Evolutionary conservation across 2,888 invertebrate species (phyloP).

Genomic region (Stenoptilia bipunctidactyla): DNA sequence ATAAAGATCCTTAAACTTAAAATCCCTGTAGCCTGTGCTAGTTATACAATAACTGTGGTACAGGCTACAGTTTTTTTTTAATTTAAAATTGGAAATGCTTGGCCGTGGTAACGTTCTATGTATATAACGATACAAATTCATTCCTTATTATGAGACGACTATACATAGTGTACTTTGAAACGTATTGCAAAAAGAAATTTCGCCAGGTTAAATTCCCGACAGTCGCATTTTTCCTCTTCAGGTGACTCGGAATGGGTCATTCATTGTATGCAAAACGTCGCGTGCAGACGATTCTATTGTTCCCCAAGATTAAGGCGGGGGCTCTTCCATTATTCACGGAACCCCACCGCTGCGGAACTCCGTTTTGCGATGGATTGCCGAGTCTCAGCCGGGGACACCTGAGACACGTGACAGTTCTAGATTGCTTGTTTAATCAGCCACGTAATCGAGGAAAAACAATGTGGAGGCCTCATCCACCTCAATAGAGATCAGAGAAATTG

Average conservation of each 20-base stretch:
- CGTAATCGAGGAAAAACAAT: constrained; percentile 62
- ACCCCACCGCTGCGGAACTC: constrained; percentile 33
- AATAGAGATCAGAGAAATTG: constrained; percentile 12
- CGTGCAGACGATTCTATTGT: constrained; percentile 54
- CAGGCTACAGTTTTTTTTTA: too few relatives aligned
- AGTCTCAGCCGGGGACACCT: constrained; percentile 26
- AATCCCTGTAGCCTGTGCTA: too few relatives aligned
- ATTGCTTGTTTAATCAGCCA: constrained; percentile 52
- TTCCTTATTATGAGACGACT: too few relatives aligned
- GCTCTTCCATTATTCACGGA: constrained; percentile 48
- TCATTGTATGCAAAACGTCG: constrained; percentile 66
- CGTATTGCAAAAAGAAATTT: too few relatives aligned
- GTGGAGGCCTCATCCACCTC: constrained; percentile 21
- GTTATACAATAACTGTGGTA: too few relatives aligned
- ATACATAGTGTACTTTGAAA: too few relatives aligned
- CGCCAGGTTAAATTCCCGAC: constrained; percentile 12
- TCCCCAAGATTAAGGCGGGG: constrained; percentile 53
- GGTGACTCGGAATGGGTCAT: constrained; percentile 39
- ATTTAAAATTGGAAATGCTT: too few relatives aligned
- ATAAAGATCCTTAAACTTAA: too few relatives aligned
- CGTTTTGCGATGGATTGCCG: constrained; percentile 53
- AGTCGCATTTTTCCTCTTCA: constrained; percentile 32
- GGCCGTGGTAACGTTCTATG: too few relatives aligned
- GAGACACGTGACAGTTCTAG: constrained; percentile 18
- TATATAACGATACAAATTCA: too few relatives aligned